Evolutionary conservation across 1,140 invertebrate genomes (phyloP), one percentile per base, ranked within the genome.

Genomic region (Chionoecetes opilio): DNA sequence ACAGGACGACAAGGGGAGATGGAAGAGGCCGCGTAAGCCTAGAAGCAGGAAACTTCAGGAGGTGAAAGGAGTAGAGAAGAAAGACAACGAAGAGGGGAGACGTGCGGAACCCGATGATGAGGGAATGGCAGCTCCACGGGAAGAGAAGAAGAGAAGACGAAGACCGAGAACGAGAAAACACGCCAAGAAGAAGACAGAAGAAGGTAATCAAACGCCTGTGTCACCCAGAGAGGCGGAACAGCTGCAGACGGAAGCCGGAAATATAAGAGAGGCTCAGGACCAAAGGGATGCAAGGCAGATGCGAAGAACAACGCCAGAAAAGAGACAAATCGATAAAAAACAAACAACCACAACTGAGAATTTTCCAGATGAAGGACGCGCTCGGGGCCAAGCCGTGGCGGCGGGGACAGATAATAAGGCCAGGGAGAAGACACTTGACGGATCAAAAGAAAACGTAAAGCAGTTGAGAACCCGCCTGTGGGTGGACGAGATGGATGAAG

Each of bases 401-500:
- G 53, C 89, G 17, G 32, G 8, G 31, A 14, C 46, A 63, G 3
- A 75, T 9, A 75, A 75, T 14, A 75, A 34, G 38, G n/a, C 35
- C 32, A n/a, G 29, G 29, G 46, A 34, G 35, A 8, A 75, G 21
- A n/a, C 63, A 26, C 21, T 5, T n/a, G 31, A 6, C 17, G 46
- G 29, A 53, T 31, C 26, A 91, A 75, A 32, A 75, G 37, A 26
- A 6, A 92, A 29, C 11, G 29, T 38, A 84, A 41, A 92, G 41
- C 63, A 75, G 63, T n/a, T n/a, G 63, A 75, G 63, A 75, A 75
- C 63, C 63, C 63, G 37, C 82, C 82, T 26, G 14, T 92, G 91
- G 91, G 91, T 75, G 21, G 91, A 92, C 17, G 91, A 92, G 31
- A 32, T 92, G n/a, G 82, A 86, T 3, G 89, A 91, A 32, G 88